A percentile compares a stretch with the other conserved stretches of the same genome.
These are phyloP conservation scores for Cataglyphis livida DNA, from an alignment of 2,888 invertebrate genomes.

Conservation along the genomic window DNA sequence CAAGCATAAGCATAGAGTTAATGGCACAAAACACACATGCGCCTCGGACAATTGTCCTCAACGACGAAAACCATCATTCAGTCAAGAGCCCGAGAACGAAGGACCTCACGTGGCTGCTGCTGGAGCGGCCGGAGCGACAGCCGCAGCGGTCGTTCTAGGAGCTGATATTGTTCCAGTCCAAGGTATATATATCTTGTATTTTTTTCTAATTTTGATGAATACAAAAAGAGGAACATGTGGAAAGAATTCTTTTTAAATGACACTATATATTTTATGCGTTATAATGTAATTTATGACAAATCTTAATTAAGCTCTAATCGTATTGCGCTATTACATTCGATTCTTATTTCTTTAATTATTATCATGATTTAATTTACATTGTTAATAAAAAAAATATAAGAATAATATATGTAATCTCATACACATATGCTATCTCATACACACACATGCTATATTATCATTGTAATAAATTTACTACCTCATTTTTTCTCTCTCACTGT, in stretches of 20 bases:
- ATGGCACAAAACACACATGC: conserved; percentile 87
- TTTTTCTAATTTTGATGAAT: background rate
- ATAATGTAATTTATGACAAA: background rate
- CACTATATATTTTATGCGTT: background rate
- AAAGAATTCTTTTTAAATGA: background rate
- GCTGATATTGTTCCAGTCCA: conserved; percentile 84
- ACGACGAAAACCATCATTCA: conserved; percentile 87
- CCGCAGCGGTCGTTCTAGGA: conserved; percentile 88
- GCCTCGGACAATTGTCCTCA: conserved; percentile 88
- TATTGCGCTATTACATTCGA: background rate
- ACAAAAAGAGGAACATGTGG: background rate
- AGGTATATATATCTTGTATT: conserved; percentile 61
- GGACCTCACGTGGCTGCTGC: conserved; percentile 86
- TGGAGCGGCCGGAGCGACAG: conserved; percentile 87
- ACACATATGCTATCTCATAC: too few species aligned
- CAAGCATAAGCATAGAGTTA: conserved; percentile 89
- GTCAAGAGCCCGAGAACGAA: conserved; percentile 88
- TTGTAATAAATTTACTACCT: too few species aligned
- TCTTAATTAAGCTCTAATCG: background rate
- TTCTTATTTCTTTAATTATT: background rate
- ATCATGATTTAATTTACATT: background rate
- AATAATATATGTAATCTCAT: too few species aligned
- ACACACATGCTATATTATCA: too few species aligned
- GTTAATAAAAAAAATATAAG: background rate
- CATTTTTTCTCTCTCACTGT: background rate